Base-by-base conservation (phyloP, 2,113 vertebrate genomes). In the Cyanistes caeruleus region DNA sequence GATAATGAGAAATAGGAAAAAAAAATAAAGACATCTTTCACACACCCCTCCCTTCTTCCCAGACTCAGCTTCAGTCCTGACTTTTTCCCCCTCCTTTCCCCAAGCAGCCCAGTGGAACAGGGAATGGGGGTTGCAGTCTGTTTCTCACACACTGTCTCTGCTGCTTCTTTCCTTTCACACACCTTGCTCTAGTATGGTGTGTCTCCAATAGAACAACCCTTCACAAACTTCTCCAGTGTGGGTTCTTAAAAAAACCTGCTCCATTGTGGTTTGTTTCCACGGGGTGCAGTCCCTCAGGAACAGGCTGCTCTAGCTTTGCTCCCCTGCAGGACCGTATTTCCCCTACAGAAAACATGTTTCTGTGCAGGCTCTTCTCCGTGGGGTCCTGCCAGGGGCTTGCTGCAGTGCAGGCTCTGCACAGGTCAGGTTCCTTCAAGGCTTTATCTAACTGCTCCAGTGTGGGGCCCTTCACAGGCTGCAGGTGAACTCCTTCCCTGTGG, bases 91-190 rank as follows among this genome's bases (percentile, higher is more conserved):
- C 6, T 68, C 13, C n/a, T 81, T 7, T 9, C 5, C 20, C 21
- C 41, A 46, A 13, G 19, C 1, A 8, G 5, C 2, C 2, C 3
- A 52, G 35, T 3, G 14, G 25, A 18, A 46, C 0, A 2, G 12
- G 22, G 18, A 79, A 33, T 14, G 8, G 31, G 15, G 1, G 1
- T 22, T 79, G 5, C 1, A 9, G 12, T 37, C 23, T 62, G 30
- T 22, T 73, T 24, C 19, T 53, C 10, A 48, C 1, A 4, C 1
- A 2, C 30, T 6, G 2, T 58, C 27, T 68, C 24, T 63, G n/a
- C 27, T 37, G 2, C 17, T 81, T 9, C 43, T 88, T 89, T 31
- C 10, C 59, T 16, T 41, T 41, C 28, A 25, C 1, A 8, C 6
- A 59, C 7, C 8, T 13, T 87, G 15, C 11, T 7, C 51, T 37